phyloP scores from a whole-genome alignment of 1,140 invertebrate species.

The Ectropis grisescens region DNA sequence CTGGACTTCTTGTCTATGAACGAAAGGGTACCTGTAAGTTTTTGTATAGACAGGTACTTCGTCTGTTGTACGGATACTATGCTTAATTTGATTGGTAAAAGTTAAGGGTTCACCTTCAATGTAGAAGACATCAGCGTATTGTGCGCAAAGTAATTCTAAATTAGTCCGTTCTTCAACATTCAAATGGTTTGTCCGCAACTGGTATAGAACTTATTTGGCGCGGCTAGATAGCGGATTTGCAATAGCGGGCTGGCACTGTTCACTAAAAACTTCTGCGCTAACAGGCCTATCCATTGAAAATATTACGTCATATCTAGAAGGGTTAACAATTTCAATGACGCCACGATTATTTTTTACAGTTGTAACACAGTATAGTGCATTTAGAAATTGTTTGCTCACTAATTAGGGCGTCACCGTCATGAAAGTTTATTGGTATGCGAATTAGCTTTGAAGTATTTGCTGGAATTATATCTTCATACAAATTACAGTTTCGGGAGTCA shows the following conservation, averaged over 20 bases:
- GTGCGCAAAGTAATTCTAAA: conserved; percentile 1
- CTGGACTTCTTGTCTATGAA: background rate
- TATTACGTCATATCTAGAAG: conserved; percentile 7
- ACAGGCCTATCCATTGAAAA: conserved; percentile 11
- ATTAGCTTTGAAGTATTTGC: conserved; percentile 9
- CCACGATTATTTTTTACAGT: conserved; percentile 2
- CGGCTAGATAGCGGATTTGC: too few relatives aligned
- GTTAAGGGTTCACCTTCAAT: background rate
- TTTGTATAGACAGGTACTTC: conserved; percentile 2
- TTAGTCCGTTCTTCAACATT: conserved; percentile 3
- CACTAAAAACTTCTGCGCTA: conserved; percentile 9
- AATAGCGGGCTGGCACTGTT: background rate
- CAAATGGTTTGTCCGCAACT: conserved; percentile 1
- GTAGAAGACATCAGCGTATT: conserved; percentile 6
- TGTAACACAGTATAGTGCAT: conserved; percentile 10
- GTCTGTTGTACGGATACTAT: conserved; percentile 1
- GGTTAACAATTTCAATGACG: conserved; percentile 7
- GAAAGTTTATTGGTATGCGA: conserved; percentile 7
- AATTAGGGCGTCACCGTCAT: conserved; percentile 8
- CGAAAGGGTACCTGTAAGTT: background rate
- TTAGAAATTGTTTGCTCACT: conserved; percentile 10
- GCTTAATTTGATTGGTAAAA: background rate
- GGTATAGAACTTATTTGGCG: conserved; percentile 1
- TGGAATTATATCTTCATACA: conserved; percentile 1
- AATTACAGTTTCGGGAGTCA: background rate